Percentiles rank a stretch among this genome's conserved stretches.
These are phyloP conservation scores for Carpatolechia fugitivella DNA, from an alignment of 2,888 invertebrate genomes.

Conservation along the genomic window DNA sequence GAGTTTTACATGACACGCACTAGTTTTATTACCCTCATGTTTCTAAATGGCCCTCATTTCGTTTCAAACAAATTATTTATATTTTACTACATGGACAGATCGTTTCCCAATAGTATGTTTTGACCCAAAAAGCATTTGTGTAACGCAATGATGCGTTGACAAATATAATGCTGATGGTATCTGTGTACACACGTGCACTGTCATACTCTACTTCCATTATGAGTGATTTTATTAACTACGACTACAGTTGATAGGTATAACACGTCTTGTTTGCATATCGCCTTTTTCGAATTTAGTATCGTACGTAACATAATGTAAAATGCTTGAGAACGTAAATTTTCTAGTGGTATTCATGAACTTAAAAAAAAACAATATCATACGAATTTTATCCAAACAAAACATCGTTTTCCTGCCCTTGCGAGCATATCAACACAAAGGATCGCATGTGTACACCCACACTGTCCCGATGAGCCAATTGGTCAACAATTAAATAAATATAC, in stretches of 20 bases:
- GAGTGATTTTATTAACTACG: background rate
- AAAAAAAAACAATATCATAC: too few relatives aligned
- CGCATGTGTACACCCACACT: conserved; percentile 56
- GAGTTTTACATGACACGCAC: conserved; percentile 72
- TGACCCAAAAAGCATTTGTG: conserved; percentile 74
- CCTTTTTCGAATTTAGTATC: too few relatives aligned
- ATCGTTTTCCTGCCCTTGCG: background rate
- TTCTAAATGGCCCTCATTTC: conserved; percentile 78
- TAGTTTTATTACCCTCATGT: conserved; percentile 79
- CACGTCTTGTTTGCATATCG: too few relatives aligned
- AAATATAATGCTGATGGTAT: conserved; percentile 65
- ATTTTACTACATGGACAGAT: conserved; percentile 75
- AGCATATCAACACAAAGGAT: conserved; percentile 34
- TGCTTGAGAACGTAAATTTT: too few relatives aligned
- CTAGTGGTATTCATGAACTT: too few relatives aligned
- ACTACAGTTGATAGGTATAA: too few relatives aligned
- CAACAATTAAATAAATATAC: conserved; percentile 73
- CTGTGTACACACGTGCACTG: conserved; percentile 48
- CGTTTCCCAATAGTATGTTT: conserved; percentile 75
- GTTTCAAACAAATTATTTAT: conserved; percentile 77
- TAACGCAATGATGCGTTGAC: conserved; percentile 69
- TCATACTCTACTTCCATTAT: conserved; percentile 27
- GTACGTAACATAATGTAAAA: too few relatives aligned
- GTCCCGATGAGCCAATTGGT: conserved; percentile 56
- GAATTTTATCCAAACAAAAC: background rate